Evolutionary conservation across 2,113 vertebrate species (phyloP).

Genomic region (Colius striatus): DNA sequence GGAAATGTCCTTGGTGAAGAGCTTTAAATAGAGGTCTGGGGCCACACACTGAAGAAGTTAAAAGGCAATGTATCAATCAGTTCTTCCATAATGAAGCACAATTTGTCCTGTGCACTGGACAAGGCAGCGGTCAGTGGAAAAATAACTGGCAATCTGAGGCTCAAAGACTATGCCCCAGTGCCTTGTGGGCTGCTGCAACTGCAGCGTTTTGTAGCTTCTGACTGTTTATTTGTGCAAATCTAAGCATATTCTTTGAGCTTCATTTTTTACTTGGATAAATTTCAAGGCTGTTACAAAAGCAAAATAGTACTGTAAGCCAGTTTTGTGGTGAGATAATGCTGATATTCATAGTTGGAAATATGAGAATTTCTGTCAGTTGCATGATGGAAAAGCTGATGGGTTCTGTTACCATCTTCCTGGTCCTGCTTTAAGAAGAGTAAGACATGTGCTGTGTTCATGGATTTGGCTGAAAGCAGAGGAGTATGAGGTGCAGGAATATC

Average conservation of each 20-base stretch:
- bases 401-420: not conserved
- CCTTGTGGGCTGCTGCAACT: not conserved
- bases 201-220: not conserved
- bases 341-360: not conserved
- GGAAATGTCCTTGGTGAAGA: constrained; percentile 26
- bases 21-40: constrained; percentile 34
- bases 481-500: not conserved
- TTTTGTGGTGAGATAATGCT: not conserved
- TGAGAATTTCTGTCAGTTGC: not conserved
- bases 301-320: not conserved
- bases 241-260: not conserved
- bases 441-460: not conserved
- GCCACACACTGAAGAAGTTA: not conserved
- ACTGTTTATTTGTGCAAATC: not conserved
- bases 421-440: not conserved
- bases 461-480: not conserved
- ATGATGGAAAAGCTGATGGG: not conserved
- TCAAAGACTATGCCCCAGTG: not conserved
- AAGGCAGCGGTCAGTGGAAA: not conserved
- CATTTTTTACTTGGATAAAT: not conserved
- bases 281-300: not conserved
- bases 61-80: not conserved
- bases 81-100: not conserved
- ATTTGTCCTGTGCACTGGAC: not conserved
- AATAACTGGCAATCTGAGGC: not conserved